Percentiles rank a stretch among this genome's conserved stretches.
phyloP scores from a whole-genome alignment of 2,888 invertebrate species.

The Reticulitermes lucifugus region DNA sequence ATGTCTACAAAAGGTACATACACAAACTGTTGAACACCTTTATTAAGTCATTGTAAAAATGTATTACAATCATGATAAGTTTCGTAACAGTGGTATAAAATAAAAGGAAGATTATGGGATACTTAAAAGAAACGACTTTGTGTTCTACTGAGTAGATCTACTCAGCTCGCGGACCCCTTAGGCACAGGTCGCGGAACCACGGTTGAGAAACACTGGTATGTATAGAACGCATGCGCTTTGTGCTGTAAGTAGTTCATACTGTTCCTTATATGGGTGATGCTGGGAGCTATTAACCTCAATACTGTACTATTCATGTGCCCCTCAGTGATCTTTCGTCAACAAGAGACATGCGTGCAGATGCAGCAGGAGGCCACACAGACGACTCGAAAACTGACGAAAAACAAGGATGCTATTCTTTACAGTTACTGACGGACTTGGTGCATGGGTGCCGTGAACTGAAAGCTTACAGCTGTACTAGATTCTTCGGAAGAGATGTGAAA shows the following conservation, averaged over 20 bases:
- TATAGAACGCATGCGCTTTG: not conserved
- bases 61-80: too few species aligned
- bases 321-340: not conserved
- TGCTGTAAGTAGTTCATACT: not conserved
- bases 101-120: too few species aligned
- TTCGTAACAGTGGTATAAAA: too few species aligned
- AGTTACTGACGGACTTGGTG: not conserved
- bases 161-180: too few species aligned
- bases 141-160: too few species aligned
- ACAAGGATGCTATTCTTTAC: not conserved
- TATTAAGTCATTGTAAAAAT: too few species aligned
- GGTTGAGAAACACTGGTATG: not conserved
- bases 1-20: too few species aligned
- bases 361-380: not conserved
- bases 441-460: not conserved
- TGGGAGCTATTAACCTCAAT: not conserved
- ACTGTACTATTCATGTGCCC: not conserved
- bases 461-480: not conserved
- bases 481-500: not conserved
- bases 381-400: not conserved
- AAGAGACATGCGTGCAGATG: not conserved
- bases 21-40: too few species aligned
- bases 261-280: not conserved
- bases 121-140: too few species aligned
- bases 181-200: too few species aligned